These are phyloP conservation scores for Diceros bicornis DNA, from an alignment of 2,797 vertebrate species.

Conservation along the genomic window DNA sequence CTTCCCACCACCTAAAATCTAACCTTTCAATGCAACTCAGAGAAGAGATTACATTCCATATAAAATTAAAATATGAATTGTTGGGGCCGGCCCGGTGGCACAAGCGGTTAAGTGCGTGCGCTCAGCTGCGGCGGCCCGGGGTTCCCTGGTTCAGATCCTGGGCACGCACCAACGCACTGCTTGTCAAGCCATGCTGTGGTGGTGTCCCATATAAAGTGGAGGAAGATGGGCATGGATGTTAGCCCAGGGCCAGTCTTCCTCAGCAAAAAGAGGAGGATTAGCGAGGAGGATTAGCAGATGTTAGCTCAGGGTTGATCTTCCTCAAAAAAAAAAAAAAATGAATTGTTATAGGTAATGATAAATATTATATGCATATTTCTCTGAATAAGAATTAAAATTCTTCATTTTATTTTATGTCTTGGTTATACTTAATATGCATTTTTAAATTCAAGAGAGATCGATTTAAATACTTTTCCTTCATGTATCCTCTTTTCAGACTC, in stretches of 20 bases:
- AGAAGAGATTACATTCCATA: slow-evolving; percentile 42
- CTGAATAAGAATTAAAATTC: slow-evolving; percentile 67
- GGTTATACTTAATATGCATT: slow-evolving; percentile 52
- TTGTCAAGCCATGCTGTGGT: too few relatives aligned
- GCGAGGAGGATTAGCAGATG: too few relatives aligned
- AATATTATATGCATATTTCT: slow-evolving; percentile 44
- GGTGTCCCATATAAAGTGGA: too few relatives aligned
- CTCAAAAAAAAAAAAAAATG: slow-evolving; percentile 36
- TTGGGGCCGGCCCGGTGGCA: not conserved
- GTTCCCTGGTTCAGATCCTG: too few relatives aligned
- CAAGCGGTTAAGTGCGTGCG: too few relatives aligned
- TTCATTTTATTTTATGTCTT: slow-evolving; percentile 69
- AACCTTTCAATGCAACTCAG: slow-evolving; percentile 54
- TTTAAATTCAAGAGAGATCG: slow-evolving; percentile 70
- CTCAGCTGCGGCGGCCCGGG: too few relatives aligned
- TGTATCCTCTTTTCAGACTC: slow-evolving; percentile 47
- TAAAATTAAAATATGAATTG: slow-evolving; percentile 68
- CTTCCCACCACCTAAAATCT: slow-evolving; percentile 62
- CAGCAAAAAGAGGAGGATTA: too few relatives aligned
- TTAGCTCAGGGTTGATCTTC: too few relatives aligned
- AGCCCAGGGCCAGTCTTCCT: too few relatives aligned
- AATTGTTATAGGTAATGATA: slow-evolving; percentile 52
- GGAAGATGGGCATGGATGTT: too few relatives aligned
- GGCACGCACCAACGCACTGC: too few relatives aligned
- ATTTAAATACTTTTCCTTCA: slow-evolving; percentile 66